phyloP scores from a whole-genome alignment of 2,888 invertebrate species.

The Aphelenchoides bicaudatus region DNA sequence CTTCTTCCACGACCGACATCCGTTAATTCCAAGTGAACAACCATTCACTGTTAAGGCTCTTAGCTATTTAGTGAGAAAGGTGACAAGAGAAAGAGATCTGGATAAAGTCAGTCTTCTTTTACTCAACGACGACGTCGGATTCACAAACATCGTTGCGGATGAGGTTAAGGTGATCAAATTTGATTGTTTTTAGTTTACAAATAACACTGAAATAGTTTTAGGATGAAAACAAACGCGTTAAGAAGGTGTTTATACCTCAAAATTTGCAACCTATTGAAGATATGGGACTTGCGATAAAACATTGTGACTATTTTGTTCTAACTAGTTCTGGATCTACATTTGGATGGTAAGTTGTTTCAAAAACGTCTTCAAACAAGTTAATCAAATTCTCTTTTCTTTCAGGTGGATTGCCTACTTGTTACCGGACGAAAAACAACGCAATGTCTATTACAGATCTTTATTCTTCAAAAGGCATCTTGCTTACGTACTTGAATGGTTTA shows the following conservation, averaged over 20 bases:
- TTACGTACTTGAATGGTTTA: background rate
- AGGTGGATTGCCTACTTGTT: slow-evolving; percentile 12
- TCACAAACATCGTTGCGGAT: background rate
- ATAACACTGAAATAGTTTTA: too few species aligned
- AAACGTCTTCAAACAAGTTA: too few species aligned
- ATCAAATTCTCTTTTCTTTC: too few species aligned
- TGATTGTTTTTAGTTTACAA: background rate
- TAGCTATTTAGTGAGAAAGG: background rate
- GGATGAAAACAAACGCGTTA: too few species aligned
- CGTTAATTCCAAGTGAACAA: background rate
- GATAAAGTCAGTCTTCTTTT: background rate
- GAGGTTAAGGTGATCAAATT: slow-evolving; percentile 7
- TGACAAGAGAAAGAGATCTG: background rate
- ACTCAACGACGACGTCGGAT: slow-evolving; percentile 2
- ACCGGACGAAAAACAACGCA: slow-evolving; percentile 8
- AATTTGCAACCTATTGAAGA: slow-evolving; percentile 1
- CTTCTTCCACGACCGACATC: slow-evolving; percentile 4
- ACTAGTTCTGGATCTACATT: background rate
- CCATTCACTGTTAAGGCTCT: background rate
- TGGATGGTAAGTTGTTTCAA: too few species aligned
- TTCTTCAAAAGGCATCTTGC: background rate
- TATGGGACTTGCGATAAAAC: background rate
- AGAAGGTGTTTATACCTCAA: background rate
- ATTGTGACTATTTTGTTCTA: background rate
- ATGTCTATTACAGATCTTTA: slow-evolving; percentile 1